Base-by-base conservation (phyloP, 2,113 vertebrate species). In the Festucalex cinctus region DNA sequence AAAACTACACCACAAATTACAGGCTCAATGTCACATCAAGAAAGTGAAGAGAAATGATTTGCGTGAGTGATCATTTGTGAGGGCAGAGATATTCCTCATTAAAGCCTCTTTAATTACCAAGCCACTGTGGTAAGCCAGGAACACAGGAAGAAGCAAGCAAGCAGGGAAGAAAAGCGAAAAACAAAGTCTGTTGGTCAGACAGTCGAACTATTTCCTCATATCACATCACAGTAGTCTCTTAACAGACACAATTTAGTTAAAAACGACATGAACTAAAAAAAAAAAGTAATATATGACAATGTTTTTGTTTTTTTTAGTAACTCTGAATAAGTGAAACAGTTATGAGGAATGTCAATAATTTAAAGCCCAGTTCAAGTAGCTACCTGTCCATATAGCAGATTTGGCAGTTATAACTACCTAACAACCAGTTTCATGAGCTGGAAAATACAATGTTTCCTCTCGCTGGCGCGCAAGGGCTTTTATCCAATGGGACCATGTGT, bases 391-490 rank as follows among this genome's bases (percentile, higher is more conserved):
- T 58, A 37, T 37, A 41, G 71, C 54, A 1, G 67, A 51, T 76
- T 53, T 75, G 79, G 80, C 88, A 91, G 91, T 85, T 91, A 87
- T 16, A 56, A 28, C 53, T 56, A 36, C 81, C 56, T 78, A 63
- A 46, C 58, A 66, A 73, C 53, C 54, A 46, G 75, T 79, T 75
- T 83, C 64, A 69, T 73, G 69, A 70, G 37, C 54, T 79, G 71
- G 43, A 82, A 88, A 86, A 59, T 83, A 70, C 69, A 88, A 88
- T 79, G 88, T 85, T 88, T 87, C 88, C 85, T 87, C 71, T 87
- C 70, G 63, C 59, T 60, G 54, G 74, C 24, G 70, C 83, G 78
- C 75, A 56, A 51, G 79, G 77, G 87, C 68, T 43, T 87, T 71
- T 74, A 80, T 85, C 76, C 70, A 88, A 75, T 78, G 68, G 80